Percentiles rank a stretch among this genome's conserved stretches.
Conservation (phyloP, 2,888 invertebrate genomes). For the Alloscopus bannaensis region DNA sequence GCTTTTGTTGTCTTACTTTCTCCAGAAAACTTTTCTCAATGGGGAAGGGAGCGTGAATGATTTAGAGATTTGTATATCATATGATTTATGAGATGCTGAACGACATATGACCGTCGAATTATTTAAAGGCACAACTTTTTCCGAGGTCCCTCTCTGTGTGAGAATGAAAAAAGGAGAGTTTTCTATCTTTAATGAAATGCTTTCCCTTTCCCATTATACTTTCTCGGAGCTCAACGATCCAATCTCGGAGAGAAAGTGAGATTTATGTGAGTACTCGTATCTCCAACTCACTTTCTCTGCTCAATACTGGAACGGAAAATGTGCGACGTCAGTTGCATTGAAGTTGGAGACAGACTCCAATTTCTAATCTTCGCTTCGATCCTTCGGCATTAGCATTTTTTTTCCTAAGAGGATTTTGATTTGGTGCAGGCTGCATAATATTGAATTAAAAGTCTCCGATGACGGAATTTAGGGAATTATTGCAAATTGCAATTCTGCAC, state of each 20-base stretch:
- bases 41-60: conserved; percentile 37
- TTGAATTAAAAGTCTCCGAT: too few relatives aligned
- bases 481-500: too few relatives aligned
- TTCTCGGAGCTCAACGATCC: background rate
- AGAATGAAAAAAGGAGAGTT: background rate
- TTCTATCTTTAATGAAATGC: conserved; percentile 29
- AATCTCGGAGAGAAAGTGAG: conserved; percentile 12
- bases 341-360: background rate
- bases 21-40: conserved; percentile 16
- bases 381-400: background rate
- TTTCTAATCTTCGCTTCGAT: conserved; percentile 3
- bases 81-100: conserved; percentile 59
- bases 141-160: background rate
- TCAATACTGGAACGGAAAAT: conserved; percentile 8
- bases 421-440: too few relatives aligned
- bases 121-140: conserved; percentile 30
- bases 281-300: conserved; percentile 16
- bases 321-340: conserved; percentile 27
- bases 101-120: conserved; percentile 29
- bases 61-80: conserved; percentile 50
- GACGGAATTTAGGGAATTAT: too few relatives aligned
- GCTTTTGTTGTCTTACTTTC: conserved; percentile 23
- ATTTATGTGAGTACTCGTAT: conserved; percentile 29
- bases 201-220: too few relatives aligned
- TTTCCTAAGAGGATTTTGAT: too few relatives aligned